Evolutionary conservation across 2,888 invertebrate species (phyloP), one percentile per base, ranked within the genome.

Genomic region (Xanthia icteritia): DNA sequence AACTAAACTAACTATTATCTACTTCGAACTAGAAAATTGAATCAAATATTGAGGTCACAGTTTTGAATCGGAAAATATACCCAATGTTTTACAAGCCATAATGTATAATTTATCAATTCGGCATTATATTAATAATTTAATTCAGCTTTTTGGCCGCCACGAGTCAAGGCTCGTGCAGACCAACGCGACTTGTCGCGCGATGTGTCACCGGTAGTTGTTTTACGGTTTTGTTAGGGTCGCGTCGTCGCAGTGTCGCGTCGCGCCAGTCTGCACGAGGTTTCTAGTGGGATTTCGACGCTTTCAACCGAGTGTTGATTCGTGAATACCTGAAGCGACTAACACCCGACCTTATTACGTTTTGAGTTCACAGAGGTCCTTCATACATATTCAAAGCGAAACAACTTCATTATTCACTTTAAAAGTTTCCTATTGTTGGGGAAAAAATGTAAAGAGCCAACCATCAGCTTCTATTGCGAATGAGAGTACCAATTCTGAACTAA

Each of bases 391-490:
- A 39, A 39, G 15, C 17, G 20, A 60, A 65, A 61, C 58, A 70
- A 56, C 60, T 45, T 58, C 45, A 45, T 60, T 56, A 56, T 69
- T 69, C 31, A 65, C n/a, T 65, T 78, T 27, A 31, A 65, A 65
- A 65, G n/a, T 48, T 39, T 67, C 31, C 54, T 67, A 56, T 65
- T 75, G 39, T 74, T 56, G 9, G 31, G 15, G 17, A 77, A 81
- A 64, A 77, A 63, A 31, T 80, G 61, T 20, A 48, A 31, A 54
- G n/a, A 77, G 23, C n/a, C 20, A 15, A 31, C 5, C 42, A 20
- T 48, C 48, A 5, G 54, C 17, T 23, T 48, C 4, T 31, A n/a
- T 5, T 23, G 31, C 27, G 27, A 72, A 39, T 39, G 5, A 72
- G 20, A 15, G 20, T 20, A n/a, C 27, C n/a, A 9, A 23, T 72